Conservation (phyloP, 1,140 invertebrate species). For the Mylabris phalerata region DNA sequence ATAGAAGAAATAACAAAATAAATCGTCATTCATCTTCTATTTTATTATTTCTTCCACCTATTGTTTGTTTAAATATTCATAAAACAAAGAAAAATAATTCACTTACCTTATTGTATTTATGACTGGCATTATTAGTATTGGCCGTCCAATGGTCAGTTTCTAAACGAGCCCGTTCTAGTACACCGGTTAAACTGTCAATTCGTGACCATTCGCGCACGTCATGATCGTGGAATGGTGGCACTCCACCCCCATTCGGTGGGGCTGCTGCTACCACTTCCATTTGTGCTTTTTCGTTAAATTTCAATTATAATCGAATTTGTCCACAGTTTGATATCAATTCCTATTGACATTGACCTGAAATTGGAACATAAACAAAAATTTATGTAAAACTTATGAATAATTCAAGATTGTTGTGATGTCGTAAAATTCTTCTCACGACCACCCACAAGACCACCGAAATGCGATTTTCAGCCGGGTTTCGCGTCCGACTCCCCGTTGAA, state of each 20-base stretch:
- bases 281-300: constrained; percentile 1
- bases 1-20: background rate
- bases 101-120: constrained; percentile 50
- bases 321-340: constrained; percentile 25
- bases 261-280: constrained; percentile 50
- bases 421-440: no score
- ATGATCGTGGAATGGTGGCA: constrained; percentile 44
- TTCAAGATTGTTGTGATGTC: no score
- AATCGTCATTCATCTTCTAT: background rate
- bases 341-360: constrained; percentile 34
- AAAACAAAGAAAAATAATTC: background rate
- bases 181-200: constrained; percentile 47
- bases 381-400: no score
- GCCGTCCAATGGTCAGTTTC: constrained; percentile 49
- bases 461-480: no score
- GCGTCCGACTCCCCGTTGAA: no score
- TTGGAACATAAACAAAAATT: no score
- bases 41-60: background rate
- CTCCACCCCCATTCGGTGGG: constrained; percentile 36
- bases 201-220: constrained; percentile 50
- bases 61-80: background rate
- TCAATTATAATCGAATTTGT: constrained; percentile 3
- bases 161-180: constrained; percentile 47
- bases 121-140: constrained; percentile 43
- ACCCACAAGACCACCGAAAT: no score